These are phyloP conservation scores for Copidosoma floridanum DNA, from an alignment of 1,140 invertebrate genomes.

Conservation along the genomic window DNA sequence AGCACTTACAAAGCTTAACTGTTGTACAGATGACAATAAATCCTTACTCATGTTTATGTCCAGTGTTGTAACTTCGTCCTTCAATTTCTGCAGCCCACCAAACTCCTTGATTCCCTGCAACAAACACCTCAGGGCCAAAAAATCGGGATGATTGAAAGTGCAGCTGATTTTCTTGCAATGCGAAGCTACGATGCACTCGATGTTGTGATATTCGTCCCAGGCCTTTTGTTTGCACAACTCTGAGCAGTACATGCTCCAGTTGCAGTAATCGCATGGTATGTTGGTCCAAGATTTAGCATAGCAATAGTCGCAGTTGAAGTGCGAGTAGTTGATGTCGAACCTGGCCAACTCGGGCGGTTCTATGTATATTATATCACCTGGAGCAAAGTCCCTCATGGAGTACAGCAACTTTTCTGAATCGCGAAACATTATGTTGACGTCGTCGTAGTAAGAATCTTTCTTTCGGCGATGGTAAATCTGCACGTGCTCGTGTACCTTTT, in stretches of 20 bases:
- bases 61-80: conserved; percentile 47
- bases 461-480: no score
- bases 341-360: no score
- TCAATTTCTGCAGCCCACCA: conserved; percentile 50
- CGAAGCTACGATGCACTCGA: conserved; percentile 72
- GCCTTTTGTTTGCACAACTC: conserved; percentile 64
- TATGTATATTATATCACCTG: no score
- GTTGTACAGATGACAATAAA: no score
- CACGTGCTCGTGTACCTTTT: no score
- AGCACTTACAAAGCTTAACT: no score
- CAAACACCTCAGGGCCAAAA: conserved; percentile 63
- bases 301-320: no score
- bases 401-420: no score
- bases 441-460: no score
- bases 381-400: no score
- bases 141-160: conserved; percentile 42
- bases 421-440: no score
- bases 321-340: no score
- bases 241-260: conserved; percentile 69
- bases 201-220: conserved; percentile 65
- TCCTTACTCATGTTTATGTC: conserved; percentile 42
- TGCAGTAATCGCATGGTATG: conserved; percentile 65
- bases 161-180: conserved; percentile 24
- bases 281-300: conserved; percentile 57
- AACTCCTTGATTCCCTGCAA: conserved; percentile 60